Base-by-base conservation (phyloP, 2,797 vertebrate species). In the Cynodonichthys magdalenae region DNA sequence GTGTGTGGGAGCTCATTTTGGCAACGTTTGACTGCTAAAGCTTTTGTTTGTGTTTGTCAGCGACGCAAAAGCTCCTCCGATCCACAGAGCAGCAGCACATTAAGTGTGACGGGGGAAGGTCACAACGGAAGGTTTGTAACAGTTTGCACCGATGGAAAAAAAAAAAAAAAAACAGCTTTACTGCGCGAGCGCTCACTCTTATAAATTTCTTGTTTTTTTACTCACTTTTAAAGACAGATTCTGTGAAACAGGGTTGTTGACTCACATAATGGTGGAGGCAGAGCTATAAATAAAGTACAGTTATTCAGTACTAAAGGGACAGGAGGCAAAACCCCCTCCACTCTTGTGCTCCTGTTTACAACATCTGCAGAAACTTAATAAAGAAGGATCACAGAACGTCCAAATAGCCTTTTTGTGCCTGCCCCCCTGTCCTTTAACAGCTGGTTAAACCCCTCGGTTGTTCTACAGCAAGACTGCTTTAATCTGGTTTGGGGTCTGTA, bases 1-100 rank as follows among this genome's bases (percentile, higher is more conserved):
- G 76, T 89, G 86, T 90, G 90, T 91, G 88, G 89, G 92, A 84
- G 89, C 77, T 63, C 59, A 60, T 86, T 79, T 88, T 92, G 90
- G 85, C 90, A 86, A 66, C 39, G 57, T 78, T 80, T 77, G 77
- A 82, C 78, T 87, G 81, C 86, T 80, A 58, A 24, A 69, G 78
- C 79, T 78, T 88, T 88, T 87, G 72, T 86, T 75, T 85, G 52
- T 75, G 71, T 89, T 79, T 86, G 81, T 80, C 80, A 67, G 82
- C 71, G 53, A 75, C 72, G 87, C 75, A 77, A 77, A 24, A 77
- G 82, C 83, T 78, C 59, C 71, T 74, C 73, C 42, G 75, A 74
- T 71, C 77, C 67, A 66, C 63, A 74, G 66, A 63, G 56, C 63
- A 39, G 61, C 72, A 67, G 64, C 44, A 53, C 12, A 1, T 15